Conservation (phyloP, 2,113 vertebrate genomes). For the Sebastes fasciatus region DNA sequence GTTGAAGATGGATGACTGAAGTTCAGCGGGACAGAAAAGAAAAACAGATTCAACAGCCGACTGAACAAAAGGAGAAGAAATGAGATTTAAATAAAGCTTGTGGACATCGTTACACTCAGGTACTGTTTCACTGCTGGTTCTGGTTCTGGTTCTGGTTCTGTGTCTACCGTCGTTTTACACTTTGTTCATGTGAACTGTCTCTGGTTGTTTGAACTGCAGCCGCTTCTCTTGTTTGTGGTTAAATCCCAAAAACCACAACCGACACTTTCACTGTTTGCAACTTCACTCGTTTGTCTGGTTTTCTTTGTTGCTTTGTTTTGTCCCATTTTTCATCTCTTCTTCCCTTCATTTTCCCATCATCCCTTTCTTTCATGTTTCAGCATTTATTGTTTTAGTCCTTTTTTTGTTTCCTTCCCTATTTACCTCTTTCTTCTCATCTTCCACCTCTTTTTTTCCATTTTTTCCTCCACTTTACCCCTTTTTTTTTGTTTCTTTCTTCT, state of each 20-base stretch:
- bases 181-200: background rate
- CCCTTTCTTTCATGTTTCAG: background rate
- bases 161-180: background rate
- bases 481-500: too few relatives aligned
- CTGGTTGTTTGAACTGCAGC: background rate
- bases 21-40: background rate
- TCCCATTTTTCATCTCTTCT: too few relatives aligned
- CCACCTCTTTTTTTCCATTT: background rate
- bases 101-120: conserved; percentile 17
- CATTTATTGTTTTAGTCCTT: background rate
- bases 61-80: conserved; percentile 30
- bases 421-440: background rate
- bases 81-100: background rate
- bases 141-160: background rate
- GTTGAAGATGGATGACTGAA: conserved; percentile 19
- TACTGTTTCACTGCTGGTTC: background rate
- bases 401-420: background rate
- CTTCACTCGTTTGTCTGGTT: background rate
- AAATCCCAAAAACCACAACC: background rate
- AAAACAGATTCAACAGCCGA: background rate
- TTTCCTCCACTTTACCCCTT: background rate
- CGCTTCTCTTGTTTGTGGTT: background rate
- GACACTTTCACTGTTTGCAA: background rate
- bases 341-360: background rate
- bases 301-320: background rate